Evolutionary conservation across 2,797 vertebrate species (phyloP), one percentile per base, ranked within the genome.

Genomic region (Neostethus bicornis): DNA sequence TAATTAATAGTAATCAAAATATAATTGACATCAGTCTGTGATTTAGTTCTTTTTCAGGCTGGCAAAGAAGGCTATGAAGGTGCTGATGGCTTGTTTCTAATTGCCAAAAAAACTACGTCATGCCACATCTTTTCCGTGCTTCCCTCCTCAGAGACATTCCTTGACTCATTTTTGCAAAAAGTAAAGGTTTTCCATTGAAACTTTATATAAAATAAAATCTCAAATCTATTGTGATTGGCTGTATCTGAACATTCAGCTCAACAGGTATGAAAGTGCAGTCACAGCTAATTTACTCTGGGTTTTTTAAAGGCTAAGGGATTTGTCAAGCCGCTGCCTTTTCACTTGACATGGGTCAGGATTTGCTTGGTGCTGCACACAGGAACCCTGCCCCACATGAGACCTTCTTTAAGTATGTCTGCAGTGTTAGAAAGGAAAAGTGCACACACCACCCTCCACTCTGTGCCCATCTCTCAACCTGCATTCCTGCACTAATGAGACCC

Each of bases 401-500:
- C 77, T 61, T 65, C 42, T 39, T 57, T 56, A 63, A 44, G 49
- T 29, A 57, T 37, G 62, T 71, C 60, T 66, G 63, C 55, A 59
- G 77, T 51, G 73, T 53, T 51, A 29, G 61, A 63, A 51, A 55
- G n/a, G 43, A 25, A 51, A 54, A 54, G 65, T 47, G 46, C 44
- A 39, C 58, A 25, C 43, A 23, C 25, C 60, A 47, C 55, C 41
- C 63, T 34, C 43, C 46, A 41, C 56, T 52, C 52, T 57, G 45
- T 51, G 51, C 60, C 61, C 67, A 66, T 70, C 72, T 74, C 45
- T 75, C 66, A 65, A 66, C 66, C 75, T 54, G 51, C 89, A 91
- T 91, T 91, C 90, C 77, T 85, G 51, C 51, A 52, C 86, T 90
- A 91, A 91, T 90, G 85, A 89, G 80, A 58, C 62, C 37, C 41